Evolutionary conservation across 2,888 invertebrate species (phyloP).

Genomic region (Drosophila kokeensis): DNA sequence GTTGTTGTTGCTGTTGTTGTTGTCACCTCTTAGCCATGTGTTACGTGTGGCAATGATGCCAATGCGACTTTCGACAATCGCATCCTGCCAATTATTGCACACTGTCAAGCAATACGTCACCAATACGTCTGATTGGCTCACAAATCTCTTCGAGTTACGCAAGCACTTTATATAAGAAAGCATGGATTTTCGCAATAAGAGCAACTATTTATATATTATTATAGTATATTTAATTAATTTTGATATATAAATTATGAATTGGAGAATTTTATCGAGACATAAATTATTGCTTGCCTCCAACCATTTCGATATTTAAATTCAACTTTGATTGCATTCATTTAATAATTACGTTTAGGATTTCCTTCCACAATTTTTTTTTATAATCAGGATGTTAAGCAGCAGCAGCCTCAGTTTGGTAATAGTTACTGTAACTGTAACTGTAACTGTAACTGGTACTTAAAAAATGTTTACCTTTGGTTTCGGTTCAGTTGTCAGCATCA

Average conservation of each 20-base stretch:
- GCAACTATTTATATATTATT: background rate
- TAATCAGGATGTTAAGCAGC: too few species aligned
- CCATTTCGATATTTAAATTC: too few species aligned
- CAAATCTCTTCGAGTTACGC: background rate
- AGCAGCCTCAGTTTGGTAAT: too few species aligned
- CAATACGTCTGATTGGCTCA: background rate
- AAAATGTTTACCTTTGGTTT: background rate
- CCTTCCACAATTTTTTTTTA: too few species aligned
- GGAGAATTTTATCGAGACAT: background rate
- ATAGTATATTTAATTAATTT: too few species aligned
- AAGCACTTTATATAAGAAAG: background rate
- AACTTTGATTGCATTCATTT: background rate
- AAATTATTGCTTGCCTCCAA: too few species aligned
- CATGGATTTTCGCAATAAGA: background rate
- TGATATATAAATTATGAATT: background rate
- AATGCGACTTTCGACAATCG: slow-evolving; percentile 36
- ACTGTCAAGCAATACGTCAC: slow-evolving; percentile 36
- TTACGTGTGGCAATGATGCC: background rate
- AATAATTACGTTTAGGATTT: background rate
- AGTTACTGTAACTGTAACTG: too few species aligned
- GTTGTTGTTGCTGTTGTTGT: slow-evolving; percentile 18
- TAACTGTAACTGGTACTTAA: background rate
- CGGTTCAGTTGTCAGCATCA: background rate
- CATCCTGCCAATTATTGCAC: slow-evolving; percentile 19
- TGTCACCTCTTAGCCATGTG: slow-evolving; percentile 4